Conservation (phyloP, 1,140 invertebrate genomes). For the Nymphalis io region DNA sequence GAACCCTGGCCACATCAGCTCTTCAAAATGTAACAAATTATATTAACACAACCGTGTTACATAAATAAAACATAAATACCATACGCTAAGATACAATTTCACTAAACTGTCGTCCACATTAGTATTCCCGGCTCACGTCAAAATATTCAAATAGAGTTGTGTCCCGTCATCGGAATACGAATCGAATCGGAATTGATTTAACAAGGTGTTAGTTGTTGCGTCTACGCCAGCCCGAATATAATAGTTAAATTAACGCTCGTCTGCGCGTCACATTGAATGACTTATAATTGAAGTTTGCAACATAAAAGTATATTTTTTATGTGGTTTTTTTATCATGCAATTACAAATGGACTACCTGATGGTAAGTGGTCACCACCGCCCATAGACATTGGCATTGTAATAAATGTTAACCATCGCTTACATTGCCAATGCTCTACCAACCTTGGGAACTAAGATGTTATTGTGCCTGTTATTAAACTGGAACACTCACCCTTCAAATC, state of each 20-base stretch:
- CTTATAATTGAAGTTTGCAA: neutral
- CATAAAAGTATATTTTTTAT: neutral
- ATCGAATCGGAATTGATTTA: conserved; percentile 53
- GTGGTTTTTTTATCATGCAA: too few species aligned
- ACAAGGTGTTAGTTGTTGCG: conserved; percentile 41
- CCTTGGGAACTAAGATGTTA: too few species aligned
- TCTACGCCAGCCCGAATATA: neutral
- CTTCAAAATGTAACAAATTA: conserved; percentile 48
- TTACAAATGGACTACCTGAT: too few species aligned
- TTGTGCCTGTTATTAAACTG: too few species aligned
- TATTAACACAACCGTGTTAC: conserved; percentile 48
- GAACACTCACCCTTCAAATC: too few species aligned
- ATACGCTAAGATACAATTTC: conserved; percentile 57
- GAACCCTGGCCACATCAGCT: neutral
- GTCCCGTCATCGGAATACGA: conserved; percentile 60
- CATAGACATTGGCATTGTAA: too few species aligned
- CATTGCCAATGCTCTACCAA: too few species aligned
- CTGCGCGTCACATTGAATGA: neutral
- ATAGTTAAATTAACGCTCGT: conserved; percentile 7
- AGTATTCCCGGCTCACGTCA: conserved; percentile 57
- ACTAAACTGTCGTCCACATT: conserved; percentile 58
- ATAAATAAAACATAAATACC: conserved; percentile 65
- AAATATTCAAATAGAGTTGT: conserved; percentile 73
- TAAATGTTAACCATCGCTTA: too few species aligned
- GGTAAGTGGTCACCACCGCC: too few species aligned